Conservation (phyloP, 2,888 invertebrate genomes). For the Andrena minutula region DNA sequence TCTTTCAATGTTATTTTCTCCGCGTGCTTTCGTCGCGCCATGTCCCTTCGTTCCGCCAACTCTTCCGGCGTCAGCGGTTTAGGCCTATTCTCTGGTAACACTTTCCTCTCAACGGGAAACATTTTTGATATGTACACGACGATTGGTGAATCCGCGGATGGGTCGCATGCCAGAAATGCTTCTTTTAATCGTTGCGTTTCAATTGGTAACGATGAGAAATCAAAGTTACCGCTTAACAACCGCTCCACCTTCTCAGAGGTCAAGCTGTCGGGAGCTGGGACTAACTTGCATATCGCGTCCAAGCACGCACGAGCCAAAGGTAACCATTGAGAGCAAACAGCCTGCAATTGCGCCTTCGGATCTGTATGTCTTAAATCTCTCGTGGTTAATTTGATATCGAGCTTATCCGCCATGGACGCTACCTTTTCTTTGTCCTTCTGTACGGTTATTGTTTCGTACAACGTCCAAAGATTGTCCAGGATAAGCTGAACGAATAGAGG, state of each 20-base stretch:
- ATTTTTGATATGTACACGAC: conserved; percentile 95
- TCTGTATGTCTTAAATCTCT: conserved; percentile 93
- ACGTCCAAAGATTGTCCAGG: conserved; percentile 95
- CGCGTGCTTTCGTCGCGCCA: conserved; percentile 89
- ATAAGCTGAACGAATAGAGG: conserved; percentile 97
- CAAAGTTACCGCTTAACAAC: conserved; percentile 90
- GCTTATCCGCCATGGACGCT: conserved; percentile 89
- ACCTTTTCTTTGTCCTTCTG: conserved; percentile 92
- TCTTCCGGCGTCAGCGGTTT: conserved; percentile 92
- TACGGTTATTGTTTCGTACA: conserved; percentile 93
- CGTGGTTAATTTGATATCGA: conserved; percentile 91
- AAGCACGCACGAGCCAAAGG: conserved; percentile 94
- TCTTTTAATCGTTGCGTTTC: conserved; percentile 90
- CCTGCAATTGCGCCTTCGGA: conserved; percentile 91
- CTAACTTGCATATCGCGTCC: conserved; percentile 91
- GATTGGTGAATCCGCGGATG: conserved; percentile 88
- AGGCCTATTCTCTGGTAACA: conserved; percentile 92
- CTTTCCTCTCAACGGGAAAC: conserved; percentile 92
- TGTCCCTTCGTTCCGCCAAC: conserved; percentile 89
- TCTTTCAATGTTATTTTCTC: conserved; percentile 85
- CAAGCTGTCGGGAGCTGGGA: conserved; percentile 94
- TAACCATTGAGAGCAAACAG: conserved; percentile 95
- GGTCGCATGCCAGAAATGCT: conserved; percentile 90
- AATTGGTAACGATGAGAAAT: conserved; percentile 89
- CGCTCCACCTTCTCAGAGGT: conserved; percentile 92